These are phyloP conservation scores for Trissolcus brochymenae DNA, from an alignment of 2,888 invertebrate species.

Conservation along the genomic window DNA sequence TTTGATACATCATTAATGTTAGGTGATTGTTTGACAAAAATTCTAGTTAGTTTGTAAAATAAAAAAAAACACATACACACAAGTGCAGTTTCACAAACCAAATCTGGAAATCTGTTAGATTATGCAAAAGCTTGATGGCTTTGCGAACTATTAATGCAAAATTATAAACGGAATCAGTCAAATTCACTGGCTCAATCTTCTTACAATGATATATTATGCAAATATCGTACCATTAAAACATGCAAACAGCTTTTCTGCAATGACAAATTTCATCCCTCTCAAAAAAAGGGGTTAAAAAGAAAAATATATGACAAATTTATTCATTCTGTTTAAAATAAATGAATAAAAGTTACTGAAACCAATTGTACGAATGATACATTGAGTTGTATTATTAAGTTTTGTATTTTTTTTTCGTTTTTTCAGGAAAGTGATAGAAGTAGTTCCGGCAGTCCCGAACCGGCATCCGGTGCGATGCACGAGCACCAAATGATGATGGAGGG, in stretches of 20 bases:
- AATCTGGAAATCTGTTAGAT: constrained; percentile 38
- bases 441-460: constrained; percentile 74
- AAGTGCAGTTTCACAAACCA: constrained; percentile 33
- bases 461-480: constrained; percentile 71
- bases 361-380: too few relatives aligned
- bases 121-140: constrained; percentile 45
- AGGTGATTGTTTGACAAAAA: background rate
- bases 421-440: constrained; percentile 76
- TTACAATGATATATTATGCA: constrained; percentile 70
- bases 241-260: constrained; percentile 19
- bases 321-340: too few relatives aligned
- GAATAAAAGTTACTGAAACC: too few relatives aligned
- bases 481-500: constrained; percentile 73
- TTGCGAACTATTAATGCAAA: constrained; percentile 35
- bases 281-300: background rate
- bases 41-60: background rate
- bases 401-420: constrained; percentile 13
- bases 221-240: constrained; percentile 61
- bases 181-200: constrained; percentile 65
- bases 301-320: background rate
- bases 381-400: background rate
- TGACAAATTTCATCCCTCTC: too few relatives aligned
- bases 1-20: background rate
- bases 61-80: background rate
- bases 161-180: constrained; percentile 48